Conservation (phyloP, 1,140 invertebrate species). For the Maconellicoccus hirsutus region DNA sequence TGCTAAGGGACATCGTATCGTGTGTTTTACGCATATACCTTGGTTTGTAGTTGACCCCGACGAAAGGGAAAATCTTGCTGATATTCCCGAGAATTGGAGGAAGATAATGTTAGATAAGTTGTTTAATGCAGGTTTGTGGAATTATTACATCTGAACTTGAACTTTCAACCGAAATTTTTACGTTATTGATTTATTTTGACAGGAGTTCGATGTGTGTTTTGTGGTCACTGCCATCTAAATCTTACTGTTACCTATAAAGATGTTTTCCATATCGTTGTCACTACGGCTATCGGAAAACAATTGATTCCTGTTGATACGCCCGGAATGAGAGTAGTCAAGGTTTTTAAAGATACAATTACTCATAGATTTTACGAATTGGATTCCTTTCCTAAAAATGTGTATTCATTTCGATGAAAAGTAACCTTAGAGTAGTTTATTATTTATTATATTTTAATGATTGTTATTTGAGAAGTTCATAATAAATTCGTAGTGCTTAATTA, state of each 20-base stretch:
- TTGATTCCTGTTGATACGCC: conserved; percentile 36
- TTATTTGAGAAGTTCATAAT: too few relatives aligned
- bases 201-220: conserved; percentile 42
- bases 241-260: conserved; percentile 38
- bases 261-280: conserved; percentile 40
- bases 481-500: too few relatives aligned
- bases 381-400: not conserved
- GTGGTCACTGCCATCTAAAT: conserved; percentile 46
- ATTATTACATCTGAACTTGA: too few relatives aligned
- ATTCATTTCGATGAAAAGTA: too few relatives aligned
- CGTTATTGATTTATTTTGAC: too few relatives aligned
- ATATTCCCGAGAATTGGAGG: conserved; percentile 34
- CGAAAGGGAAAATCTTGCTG: conserved; percentile 40
- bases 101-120: conserved; percentile 38
- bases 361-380: conserved; percentile 35
- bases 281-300: conserved; percentile 42
- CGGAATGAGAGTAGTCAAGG: conserved; percentile 40
- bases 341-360: conserved; percentile 33
- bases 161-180: too few relatives aligned
- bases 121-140: conserved; percentile 35
- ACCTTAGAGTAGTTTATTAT: too few relatives aligned
- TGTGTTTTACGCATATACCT: conserved; percentile 47
- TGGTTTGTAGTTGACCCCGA: conserved; percentile 38
- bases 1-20: conserved; percentile 28
- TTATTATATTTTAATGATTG: too few relatives aligned